A percentile compares a stretch with the other conserved stretches of the same genome.
phyloP scores from a whole-genome alignment of 2,113 vertebrate species.

The Sylvietta virens region DNA sequence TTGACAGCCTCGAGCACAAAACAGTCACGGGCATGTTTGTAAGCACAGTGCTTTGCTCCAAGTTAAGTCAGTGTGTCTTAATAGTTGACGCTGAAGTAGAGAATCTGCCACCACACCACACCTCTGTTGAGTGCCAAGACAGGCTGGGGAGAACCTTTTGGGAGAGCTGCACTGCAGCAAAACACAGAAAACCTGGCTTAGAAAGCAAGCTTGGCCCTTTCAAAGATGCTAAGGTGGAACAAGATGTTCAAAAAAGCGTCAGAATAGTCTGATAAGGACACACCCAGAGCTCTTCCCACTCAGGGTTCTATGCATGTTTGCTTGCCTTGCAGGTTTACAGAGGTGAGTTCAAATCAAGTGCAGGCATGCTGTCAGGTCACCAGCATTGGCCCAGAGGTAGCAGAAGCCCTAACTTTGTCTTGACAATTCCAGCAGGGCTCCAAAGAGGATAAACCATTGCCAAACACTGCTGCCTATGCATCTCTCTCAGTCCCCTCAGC shows the following conservation, averaged over 20 bases:
- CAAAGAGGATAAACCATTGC: background rate
- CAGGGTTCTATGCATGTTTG: background rate
- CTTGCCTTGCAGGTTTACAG: background rate
- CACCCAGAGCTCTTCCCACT: background rate
- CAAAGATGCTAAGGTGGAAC: background rate
- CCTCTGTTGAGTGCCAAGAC: background rate
- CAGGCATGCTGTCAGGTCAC: background rate
- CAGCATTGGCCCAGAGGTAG: background rate
- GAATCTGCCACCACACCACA: background rate
- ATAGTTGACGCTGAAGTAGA: background rate
- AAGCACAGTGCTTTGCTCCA: background rate
- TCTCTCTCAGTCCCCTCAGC: background rate
- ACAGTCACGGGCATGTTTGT: background rate
- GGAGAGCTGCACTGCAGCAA: background rate
- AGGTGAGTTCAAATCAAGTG: constrained; percentile 3
- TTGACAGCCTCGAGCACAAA: background rate
- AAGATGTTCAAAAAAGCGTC: background rate
- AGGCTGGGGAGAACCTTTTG: background rate
- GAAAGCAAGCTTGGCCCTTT: background rate
- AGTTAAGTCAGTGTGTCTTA: background rate
- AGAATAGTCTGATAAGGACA: background rate
- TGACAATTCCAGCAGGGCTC: background rate
- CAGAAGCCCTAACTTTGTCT: background rate
- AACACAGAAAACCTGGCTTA: background rate
- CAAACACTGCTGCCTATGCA: background rate